phyloP scores from a whole-genome alignment of 2,113 vertebrate genomes.

The Xiphorhynchus elegans region DNA sequence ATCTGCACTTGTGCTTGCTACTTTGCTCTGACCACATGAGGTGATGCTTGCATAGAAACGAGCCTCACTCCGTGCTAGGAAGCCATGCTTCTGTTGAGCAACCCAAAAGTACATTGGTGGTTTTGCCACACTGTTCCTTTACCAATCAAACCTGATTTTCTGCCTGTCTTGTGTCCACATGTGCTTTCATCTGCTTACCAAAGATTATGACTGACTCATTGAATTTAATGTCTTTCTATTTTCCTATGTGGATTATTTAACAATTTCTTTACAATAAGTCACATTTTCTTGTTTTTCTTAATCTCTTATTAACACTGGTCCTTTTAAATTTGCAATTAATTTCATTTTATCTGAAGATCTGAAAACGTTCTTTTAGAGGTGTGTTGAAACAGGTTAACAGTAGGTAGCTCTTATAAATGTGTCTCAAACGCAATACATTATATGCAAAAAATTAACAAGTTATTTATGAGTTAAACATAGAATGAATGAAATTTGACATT shows the following conservation, averaged over 20 bases:
- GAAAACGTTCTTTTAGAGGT: not conserved
- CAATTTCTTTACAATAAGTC: not conserved
- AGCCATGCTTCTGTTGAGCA: not conserved
- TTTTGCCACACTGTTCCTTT: not conserved
- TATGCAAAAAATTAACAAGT: not conserved
- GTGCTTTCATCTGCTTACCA: not conserved
- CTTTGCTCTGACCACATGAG: not conserved
- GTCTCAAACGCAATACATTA: not conserved
- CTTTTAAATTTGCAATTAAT: not conserved
- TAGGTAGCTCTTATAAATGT: not conserved
- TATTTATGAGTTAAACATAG: not conserved
- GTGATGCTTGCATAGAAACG: not conserved
- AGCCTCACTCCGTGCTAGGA: not conserved
- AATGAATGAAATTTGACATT: not conserved
- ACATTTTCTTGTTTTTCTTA: not conserved
- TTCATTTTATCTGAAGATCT: not conserved
- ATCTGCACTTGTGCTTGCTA: not conserved
- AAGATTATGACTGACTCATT: not conserved
- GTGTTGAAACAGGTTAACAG: not conserved
- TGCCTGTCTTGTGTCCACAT: not conserved
- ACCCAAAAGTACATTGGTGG: not conserved
- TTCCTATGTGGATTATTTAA: not conserved
- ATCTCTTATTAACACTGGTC: not conserved
- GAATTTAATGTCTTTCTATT: not conserved
- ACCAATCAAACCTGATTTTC: not conserved